phyloP scores from a whole-genome alignment of 2,113 vertebrate genomes.

The Corythaixoides concolor region DNA sequence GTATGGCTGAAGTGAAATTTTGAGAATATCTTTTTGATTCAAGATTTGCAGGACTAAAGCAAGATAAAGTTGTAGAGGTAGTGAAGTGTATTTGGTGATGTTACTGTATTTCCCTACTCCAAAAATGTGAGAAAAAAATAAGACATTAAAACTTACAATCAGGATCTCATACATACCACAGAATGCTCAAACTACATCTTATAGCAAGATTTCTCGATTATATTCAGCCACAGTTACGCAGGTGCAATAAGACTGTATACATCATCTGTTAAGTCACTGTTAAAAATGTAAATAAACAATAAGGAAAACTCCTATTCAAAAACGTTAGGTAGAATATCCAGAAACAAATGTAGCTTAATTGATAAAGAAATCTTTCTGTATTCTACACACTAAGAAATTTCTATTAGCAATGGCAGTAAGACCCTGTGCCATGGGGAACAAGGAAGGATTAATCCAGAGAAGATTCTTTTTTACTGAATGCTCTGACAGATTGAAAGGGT shows the following conservation, averaged over 20 bases:
- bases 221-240: background rate
- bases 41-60: background rate
- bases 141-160: background rate
- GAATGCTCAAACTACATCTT: background rate
- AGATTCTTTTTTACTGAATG: background rate
- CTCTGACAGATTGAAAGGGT: background rate
- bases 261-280: background rate
- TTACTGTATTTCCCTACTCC: too few relatives aligned
- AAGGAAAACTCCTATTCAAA: background rate
- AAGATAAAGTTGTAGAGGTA: background rate
- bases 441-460: background rate
- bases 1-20: background rate
- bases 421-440: background rate
- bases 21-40: background rate
- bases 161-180: background rate
- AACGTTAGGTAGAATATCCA: background rate
- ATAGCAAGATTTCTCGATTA: background rate
- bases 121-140: background rate
- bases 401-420: background rate
- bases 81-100: background rate
- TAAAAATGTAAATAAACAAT: background rate
- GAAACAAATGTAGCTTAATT: background rate
- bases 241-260: background rate
- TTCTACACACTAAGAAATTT: background rate
- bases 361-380: background rate